Evolutionary conservation across 2,797 vertebrate species (phyloP).

Genomic region (Clarias pachynema): DNA sequence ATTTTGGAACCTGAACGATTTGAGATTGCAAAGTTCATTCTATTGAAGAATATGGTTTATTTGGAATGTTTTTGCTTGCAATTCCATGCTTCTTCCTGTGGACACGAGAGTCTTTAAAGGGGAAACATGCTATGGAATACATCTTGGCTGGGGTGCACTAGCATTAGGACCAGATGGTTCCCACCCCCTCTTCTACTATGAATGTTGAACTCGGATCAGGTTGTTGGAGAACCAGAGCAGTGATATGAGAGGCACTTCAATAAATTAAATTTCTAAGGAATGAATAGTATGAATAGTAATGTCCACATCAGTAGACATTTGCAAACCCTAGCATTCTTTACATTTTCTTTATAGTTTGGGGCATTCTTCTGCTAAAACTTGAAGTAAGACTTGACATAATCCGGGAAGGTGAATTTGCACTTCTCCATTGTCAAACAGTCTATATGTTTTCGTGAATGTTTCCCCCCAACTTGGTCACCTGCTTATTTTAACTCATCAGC

Average conservation of each 20-base stretch:
- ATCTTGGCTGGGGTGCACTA: not conserved
- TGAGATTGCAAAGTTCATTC: not conserved
- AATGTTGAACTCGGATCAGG: not conserved
- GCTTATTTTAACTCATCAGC: not conserved
- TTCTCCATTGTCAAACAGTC: not conserved
- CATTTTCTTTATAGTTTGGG: not conserved
- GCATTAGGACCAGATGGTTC: not conserved
- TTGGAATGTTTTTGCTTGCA: not conserved
- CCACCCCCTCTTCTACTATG: not conserved
- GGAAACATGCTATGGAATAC: not conserved
- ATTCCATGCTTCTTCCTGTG: not conserved
- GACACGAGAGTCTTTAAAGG: not conserved
- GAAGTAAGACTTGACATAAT: not conserved
- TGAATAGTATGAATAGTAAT: not conserved
- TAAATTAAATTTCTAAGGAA: not conserved
- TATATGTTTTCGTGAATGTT: not conserved
- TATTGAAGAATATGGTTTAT: not conserved
- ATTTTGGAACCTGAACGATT: not conserved
- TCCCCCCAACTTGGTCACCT: not conserved
- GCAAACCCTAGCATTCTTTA: not conserved
- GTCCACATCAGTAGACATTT: not conserved
- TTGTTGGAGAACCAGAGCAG: not conserved
- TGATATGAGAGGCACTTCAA: not conserved
- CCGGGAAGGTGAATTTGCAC: not conserved
- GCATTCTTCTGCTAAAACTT: not conserved